These are phyloP conservation scores for Ceuthmochares aereus DNA, from an alignment of 2,113 vertebrate species.

Conservation along the genomic window DNA sequence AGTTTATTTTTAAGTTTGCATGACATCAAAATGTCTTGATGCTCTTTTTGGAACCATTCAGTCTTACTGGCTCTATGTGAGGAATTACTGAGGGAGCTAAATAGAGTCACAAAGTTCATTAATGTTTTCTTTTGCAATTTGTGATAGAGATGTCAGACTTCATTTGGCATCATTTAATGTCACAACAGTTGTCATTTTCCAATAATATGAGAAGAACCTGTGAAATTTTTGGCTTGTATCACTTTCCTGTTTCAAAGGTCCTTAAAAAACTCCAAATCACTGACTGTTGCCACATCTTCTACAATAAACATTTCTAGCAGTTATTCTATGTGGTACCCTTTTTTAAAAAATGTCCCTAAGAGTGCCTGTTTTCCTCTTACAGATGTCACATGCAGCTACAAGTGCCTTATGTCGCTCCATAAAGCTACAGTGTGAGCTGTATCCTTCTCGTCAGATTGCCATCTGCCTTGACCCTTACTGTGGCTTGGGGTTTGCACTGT, in stretches of 20 bases:
- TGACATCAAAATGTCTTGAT: background rate
- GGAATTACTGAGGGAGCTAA: background rate
- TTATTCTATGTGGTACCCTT: background rate
- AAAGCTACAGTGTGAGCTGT: constrained; percentile 96
- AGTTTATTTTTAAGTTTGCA: background rate
- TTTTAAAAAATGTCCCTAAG: background rate
- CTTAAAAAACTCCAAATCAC: background rate
- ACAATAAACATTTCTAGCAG: background rate
- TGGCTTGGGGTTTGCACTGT: constrained; percentile 95
- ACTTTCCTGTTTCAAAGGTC: background rate
- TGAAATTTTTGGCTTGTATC: background rate
- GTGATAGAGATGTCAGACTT: background rate
- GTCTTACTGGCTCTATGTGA: background rate
- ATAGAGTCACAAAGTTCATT: background rate
- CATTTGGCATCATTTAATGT: background rate
- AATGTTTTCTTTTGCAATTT: background rate
- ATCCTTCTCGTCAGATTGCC: constrained; percentile 94
- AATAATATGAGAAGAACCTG: background rate
- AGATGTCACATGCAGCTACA: constrained; percentile 97
- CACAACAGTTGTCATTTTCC: background rate
- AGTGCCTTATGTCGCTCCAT: constrained; percentile 97
- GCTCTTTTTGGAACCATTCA: background rate
- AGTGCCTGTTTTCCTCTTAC: background rate
- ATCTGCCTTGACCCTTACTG: constrained; percentile 98
- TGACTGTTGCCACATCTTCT: accelerated